Base-by-base conservation (phyloP, 2,888 invertebrate genomes). In the Diadromus collaris region DNA sequence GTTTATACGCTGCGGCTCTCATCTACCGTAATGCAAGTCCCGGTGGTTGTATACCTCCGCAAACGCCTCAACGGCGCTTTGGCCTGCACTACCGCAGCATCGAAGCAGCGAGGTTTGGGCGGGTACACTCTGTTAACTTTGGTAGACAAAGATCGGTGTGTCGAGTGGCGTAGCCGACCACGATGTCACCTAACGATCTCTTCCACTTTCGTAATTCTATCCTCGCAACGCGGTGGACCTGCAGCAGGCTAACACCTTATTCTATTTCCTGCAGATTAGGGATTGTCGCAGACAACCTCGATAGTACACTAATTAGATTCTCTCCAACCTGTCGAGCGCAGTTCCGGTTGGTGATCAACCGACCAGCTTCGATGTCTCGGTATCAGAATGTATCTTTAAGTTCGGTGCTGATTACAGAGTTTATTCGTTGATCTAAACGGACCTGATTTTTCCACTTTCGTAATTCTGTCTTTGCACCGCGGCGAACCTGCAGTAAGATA, bases 1-100 rank as follows among this genome's bases (percentile, higher is more conserved):
- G 71, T 63, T 73, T 69, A 58, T 58, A 73, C 72, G 56, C 56
- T 58, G 68, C 29, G 51, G 48, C 41, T 54, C 56, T 63, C 73
- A 69, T 68, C 63, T 58, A 41, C 63, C 46, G 56, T 73, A 73
- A 69, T 58, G 63, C 44, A 58, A 29, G 68, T 63, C 60, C 48
- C 46, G 38, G 63, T 58, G 72, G 72, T 78, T 78, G 65, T 69
- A 29, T 48, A 63, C 27, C 56, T 56, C 51, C 19, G 16, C 61
- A 32, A 51, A 32, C 63, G 16, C 69, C 34, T 48, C 58, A 48
- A 58, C 67, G 46, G 21, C 48, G 21, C 48, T 21, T 48, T 6
- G 32, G 32, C 13, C 16, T 65, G 24, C 16, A 54, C 24, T 29
- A 24, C 16, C 29, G 32, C 48, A 19, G 6, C 32, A 21, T 46